Evolutionary conservation across 2,888 invertebrate species (phyloP), one percentile per base, ranked within the genome.

Genomic region (Ectemnius lituratus): DNA sequence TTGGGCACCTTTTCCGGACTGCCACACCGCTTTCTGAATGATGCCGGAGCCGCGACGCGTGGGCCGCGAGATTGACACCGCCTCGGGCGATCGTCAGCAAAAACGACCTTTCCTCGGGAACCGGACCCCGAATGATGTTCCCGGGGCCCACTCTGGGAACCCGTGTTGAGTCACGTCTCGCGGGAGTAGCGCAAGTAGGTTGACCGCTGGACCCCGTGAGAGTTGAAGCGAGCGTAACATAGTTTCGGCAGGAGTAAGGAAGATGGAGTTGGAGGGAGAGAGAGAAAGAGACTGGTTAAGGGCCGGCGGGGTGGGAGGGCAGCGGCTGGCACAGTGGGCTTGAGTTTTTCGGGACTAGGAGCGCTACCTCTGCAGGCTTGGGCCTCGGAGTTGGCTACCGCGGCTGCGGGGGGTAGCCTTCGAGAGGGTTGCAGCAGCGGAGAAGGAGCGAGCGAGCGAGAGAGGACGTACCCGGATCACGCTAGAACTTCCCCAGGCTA

Each of bases 381-480:
- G 78, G 75, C 67, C 73, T 75, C 82, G 62, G 69, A 72, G 72
- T 73, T 71, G 76, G 87, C 89, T 89, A 86, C 88, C 86, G 86
- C 88, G 87, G 85, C 88, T 84, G 86, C 87, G 83, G 85, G 86
- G 86, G 86, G 88, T 76, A 80, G 68, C 67, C 66, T 62, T 70
- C 73, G 72, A 78, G 66, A 73, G 66, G 61, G 74, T 70, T 52
- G 52, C 52, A 16, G 52, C 52, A 16, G 70, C 28, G 63, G 62
- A 59, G 60, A 52, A 59, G 70, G 52, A 14, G 47, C 13, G 59
- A 65, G 62, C 63, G 61, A 46, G 49, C n/a, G 58, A 45, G 27
- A 65, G 59, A 46, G 23, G 2, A 23, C 3, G 23, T 52, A 14
- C 52, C 16, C 52, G 37, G 37, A 37, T 52, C 52, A 52, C 14